Evolutionary conservation across 2,113 vertebrate genomes (phyloP), one percentile per base, ranked within the genome.

Genomic region (Shinisaurus crocodilurus): DNA sequence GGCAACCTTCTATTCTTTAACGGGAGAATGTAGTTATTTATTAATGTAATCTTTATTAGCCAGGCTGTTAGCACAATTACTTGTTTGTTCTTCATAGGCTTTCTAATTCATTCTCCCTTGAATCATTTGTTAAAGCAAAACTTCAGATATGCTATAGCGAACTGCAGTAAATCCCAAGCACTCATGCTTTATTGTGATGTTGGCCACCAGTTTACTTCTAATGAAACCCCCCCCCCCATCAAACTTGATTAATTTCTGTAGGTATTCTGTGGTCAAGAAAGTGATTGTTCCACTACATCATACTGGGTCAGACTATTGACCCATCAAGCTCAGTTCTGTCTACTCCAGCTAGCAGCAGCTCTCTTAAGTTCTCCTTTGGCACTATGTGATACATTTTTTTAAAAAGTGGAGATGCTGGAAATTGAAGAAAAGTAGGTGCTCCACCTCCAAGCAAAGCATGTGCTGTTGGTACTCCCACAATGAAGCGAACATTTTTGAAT

Each of bases 71-170:
- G 81, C 8, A 23, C 72, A 88, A 80, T 84, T 79, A 85, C 45
- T 84, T 79, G 63, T 12, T 72, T 72, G 37, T 82, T 90, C 88
- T 74, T 90, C 27, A 63, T 8, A 69, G 88, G 67, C 29, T 65
- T 82, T 90, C 93, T 45, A 32, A 3, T 77, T 50, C 69, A 76
- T 37, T 88, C 32, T 48, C 82, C 80, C 92, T 93, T 88, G 86
- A 90, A 82, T 1, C 65, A 40, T 90, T 57, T 92, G 84, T 88
- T 82, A 93, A 94, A 91, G 32, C 57, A 92, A 86, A 87, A 80
- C 84, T 94, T 92, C 72, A 90, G 74, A 63, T 93, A 48, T 37
- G 13, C 37, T 87, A 72, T 91, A 82, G 89, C 80, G 92, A 89
- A 90, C 57, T 60, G 1, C 0, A 20, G 48, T 69, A 94, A 89